Evolutionary conservation across 2,797 vertebrate species (phyloP), one percentile per base, ranked within the genome.

Genomic region (Paratrypauchen microcephalus): DNA sequence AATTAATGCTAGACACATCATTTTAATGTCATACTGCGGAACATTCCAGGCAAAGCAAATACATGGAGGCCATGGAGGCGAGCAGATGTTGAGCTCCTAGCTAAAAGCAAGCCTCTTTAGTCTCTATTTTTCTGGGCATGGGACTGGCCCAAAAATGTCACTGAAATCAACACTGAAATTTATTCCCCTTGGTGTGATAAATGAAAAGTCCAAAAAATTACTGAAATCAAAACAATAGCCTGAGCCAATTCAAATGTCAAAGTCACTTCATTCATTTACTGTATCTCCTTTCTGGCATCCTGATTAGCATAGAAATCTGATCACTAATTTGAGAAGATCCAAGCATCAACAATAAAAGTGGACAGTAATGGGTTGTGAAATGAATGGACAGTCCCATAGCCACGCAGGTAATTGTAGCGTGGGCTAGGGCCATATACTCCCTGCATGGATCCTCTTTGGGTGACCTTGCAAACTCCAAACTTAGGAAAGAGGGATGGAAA

Each of bases 361-460:
- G 84, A 86, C 85, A 77, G 81, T 88, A 91, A 86, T 84, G 83
- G 78, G 73, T 41, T 1, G 78, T 82, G 76, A 88, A 89, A 89
- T 91, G 80, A 86, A 79, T 88, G 85, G 28, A 75, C 72, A 15
- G 85, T 86, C 89, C 81, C 89, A 84, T 66, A 84, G 88, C 86
- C 77, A 83, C 83, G 69, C 78, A 85, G 86, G 88, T 91, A 91
- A 91, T 89, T 89, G 88, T 82, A 89, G 32, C 2, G 7, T 36
- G 32, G 8, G 32, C 32, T 36, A 36, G 32, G 32, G 32, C 8
- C 32, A 36, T 2, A 36, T 36, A 36, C 32, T 80, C 77, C 66
- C 81, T 81, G 83, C 70, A 73, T 77, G 70, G 70, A 81, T 83
- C 70, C 70, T 86, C 75, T 75, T 85, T 72, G 75, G 45, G 72